A percentile compares a stretch with the other conserved stretches of the same genome.
These are phyloP conservation scores for Naso thynnoides DNA, from an alignment of 2,797 vertebrate species.

Conservation along the genomic window DNA sequence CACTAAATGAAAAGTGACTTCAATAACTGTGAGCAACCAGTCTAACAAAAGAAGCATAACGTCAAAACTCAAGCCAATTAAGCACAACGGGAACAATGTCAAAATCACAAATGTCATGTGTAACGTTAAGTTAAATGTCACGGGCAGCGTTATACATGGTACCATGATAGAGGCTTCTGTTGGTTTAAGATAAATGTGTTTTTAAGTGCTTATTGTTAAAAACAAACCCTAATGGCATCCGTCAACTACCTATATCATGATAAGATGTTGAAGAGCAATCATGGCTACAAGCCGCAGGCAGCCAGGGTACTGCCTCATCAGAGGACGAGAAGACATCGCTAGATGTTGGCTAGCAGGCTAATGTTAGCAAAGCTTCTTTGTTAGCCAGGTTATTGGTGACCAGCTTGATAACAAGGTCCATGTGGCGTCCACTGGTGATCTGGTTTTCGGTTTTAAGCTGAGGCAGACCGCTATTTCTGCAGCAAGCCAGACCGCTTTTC, in stretches of 20 bases:
- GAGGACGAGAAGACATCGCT: constrained; percentile 21
- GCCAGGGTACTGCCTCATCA: constrained; percentile 1
- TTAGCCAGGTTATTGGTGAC: constrained; percentile 37
- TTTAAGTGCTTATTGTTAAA: not conserved
- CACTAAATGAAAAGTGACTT: not conserved
- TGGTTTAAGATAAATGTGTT: not conserved
- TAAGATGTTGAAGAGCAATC: not conserved
- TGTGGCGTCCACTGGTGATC: not conserved
- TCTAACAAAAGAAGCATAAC: not conserved
- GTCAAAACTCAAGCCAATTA: not conserved
- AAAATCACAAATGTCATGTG: not conserved
- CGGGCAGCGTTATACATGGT: not conserved
- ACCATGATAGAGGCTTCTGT: not conserved
- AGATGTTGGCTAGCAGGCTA: constrained; percentile 67
- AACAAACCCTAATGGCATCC: not conserved
- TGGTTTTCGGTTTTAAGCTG: not conserved
- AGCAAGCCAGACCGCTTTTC: not conserved
- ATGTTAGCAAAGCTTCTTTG: constrained; percentile 60
- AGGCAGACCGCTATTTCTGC: accelerated
- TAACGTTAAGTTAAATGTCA: no score
- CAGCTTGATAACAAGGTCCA: constrained; percentile 9
- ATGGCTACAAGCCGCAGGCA: not conserved
- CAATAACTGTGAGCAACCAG: not conserved
- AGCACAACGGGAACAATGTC: not conserved
- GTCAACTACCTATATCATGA: not conserved